phyloP scores from a whole-genome alignment of 2,113 vertebrate species.

The Xiphophorus maculatus region DNA sequence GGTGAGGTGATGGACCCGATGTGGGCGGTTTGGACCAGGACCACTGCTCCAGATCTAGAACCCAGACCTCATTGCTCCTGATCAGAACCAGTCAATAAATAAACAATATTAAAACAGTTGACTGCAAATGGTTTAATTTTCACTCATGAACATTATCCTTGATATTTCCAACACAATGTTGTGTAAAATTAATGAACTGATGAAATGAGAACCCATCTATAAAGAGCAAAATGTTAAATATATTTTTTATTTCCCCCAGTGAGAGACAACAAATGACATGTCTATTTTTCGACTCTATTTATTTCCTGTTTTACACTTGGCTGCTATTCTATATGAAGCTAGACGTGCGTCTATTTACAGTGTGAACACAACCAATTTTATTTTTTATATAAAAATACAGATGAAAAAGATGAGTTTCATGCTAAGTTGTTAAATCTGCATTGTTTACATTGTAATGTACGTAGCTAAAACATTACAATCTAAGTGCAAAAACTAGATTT shows the following conservation, averaged over 20 bases:
- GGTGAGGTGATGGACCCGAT: slow-evolving; percentile 89
- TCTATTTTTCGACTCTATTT: not conserved
- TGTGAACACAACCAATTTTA: not conserved
- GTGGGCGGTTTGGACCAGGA: slow-evolving; percentile 94
- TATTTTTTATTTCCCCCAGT: not conserved
- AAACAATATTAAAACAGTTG: not conserved
- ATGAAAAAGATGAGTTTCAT: too few species aligned
- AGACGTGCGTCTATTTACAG: not conserved
- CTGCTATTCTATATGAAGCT: not conserved
- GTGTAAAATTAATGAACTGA: too few species aligned
- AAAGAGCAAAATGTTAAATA: not conserved
- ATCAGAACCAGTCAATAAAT: slow-evolving; percentile 14
- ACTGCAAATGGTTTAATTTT: not conserved
- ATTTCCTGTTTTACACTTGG: not conserved
- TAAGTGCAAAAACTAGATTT: too few species aligned
- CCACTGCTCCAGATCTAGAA: slow-evolving; percentile 97
- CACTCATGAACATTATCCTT: not conserved
- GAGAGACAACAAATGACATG: not conserved
- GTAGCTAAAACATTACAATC: too few species aligned
- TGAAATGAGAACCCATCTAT: not conserved
- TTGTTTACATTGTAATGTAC: too few species aligned
- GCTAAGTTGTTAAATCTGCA: too few species aligned
- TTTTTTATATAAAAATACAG: too few species aligned
- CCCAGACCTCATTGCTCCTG: slow-evolving; percentile 98
- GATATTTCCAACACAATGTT: not conserved